These are phyloP conservation scores for Heteractis magnifica DNA, from an alignment of 92 coral and sea anemone genomes.

Conservation along the genomic window DNA sequence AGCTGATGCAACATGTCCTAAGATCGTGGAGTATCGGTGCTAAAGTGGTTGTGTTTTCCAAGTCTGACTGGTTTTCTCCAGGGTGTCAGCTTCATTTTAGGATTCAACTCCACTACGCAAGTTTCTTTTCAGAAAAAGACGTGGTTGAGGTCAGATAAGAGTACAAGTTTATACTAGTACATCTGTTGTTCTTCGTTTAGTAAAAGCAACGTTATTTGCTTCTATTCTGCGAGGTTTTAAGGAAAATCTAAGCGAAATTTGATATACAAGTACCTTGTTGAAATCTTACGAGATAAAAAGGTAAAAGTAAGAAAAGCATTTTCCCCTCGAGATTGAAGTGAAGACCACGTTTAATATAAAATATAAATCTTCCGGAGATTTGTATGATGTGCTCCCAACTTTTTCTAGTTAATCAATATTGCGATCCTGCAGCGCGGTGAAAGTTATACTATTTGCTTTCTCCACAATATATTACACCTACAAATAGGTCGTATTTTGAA, in stretches of 20 bases:
- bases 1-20: neutral
- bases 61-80: neutral
- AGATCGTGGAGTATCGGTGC: neutral
- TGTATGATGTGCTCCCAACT: no score
- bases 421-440: no score
- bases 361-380: no score
- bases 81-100: neutral
- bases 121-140: neutral
- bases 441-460: no score
- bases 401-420: no score
- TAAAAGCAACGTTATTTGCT: neutral
- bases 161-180: neutral
- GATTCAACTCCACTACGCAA: neutral
- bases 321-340: no score
- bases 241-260: neutral
- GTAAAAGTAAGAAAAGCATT: neutral
- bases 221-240: neutral
- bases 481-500: no score
- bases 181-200: neutral
- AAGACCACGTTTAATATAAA: no score
- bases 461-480: no score
- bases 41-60: neutral
- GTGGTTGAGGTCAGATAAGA: constrained; percentile 23
- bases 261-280: neutral
- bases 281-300: neutral